Evolutionary conservation across 37 sponge, comb jelly and placozoan genomes (phyloP).

Genomic region (Lycopodina hypogea): DNA sequence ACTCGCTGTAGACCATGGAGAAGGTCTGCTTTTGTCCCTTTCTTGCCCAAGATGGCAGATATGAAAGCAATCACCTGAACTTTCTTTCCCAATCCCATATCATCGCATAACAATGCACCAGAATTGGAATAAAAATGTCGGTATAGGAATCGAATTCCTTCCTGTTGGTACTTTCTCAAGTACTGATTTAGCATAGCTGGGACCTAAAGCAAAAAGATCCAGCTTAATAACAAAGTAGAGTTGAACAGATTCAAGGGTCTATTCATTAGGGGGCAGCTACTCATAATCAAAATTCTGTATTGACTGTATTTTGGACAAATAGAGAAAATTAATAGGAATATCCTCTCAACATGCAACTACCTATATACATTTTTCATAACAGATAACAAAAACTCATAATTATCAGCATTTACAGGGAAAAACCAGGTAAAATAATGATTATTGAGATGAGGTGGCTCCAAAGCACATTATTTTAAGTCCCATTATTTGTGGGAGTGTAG

Average conservation of each 20-base stretch:
- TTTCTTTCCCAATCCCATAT: conserved; percentile 82
- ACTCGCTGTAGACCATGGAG: conserved; percentile 32
- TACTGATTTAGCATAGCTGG: conserved; percentile 60
- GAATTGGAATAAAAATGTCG: conserved; percentile 7
- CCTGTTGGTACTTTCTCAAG: conserved; percentile 52
- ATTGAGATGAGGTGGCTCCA: no score
- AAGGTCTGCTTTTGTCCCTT: conserved; percentile 28
- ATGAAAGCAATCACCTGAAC: conserved; percentile 68
- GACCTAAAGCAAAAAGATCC: conserved; percentile 2
- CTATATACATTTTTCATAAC: no score
- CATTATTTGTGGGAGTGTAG: no score
- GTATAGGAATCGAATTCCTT: conserved; percentile 51
- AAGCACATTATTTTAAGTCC: no score
- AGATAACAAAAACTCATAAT: no score
- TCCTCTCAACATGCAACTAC: no score
- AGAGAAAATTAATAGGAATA: no score
- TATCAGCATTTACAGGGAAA: no score
- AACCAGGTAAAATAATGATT: no score
- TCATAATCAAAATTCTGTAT: no score
- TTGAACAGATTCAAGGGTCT: no score
- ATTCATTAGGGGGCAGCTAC: no score
- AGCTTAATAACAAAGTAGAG: not conserved
- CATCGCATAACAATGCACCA: conserved; percentile 63
- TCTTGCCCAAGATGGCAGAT: conserved; percentile 41
- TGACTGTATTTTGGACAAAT: not conserved